phyloP scores from a whole-genome alignment of 2,797 vertebrate genomes.

The Vespertilio murinus region DNA sequence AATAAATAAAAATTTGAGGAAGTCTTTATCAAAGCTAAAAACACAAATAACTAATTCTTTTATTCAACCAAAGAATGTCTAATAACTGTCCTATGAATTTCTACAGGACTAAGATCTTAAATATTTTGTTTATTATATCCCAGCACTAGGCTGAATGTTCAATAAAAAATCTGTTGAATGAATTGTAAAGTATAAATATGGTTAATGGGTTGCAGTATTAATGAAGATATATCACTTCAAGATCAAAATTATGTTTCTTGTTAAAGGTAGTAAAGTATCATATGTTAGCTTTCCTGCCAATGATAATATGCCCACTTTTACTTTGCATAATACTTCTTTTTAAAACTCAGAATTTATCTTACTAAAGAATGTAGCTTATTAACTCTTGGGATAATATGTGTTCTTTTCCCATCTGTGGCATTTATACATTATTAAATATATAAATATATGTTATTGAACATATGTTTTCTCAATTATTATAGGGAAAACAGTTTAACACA shows the following conservation, averaged over 20 bases:
- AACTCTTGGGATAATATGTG: background rate
- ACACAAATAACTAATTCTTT: background rate
- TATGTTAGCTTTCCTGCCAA: background rate
- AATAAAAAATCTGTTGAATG: background rate
- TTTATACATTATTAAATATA: background rate
- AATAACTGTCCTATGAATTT: background rate
- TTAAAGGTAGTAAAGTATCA: background rate
- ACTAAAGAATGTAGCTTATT: background rate
- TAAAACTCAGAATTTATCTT: background rate
- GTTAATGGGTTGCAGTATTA: background rate
- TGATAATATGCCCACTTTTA: background rate
- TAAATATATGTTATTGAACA: background rate
- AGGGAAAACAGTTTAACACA: background rate
- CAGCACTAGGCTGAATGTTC: background rate
- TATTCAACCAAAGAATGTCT: background rate
- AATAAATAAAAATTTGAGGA: background rate
- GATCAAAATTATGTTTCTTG: constrained; percentile 21
- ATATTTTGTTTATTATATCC: background rate
- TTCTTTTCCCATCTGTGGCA: background rate
- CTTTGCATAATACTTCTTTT: background rate
- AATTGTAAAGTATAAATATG: background rate
- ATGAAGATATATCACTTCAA: background rate
- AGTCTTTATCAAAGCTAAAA: background rate
- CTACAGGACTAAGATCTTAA: background rate
- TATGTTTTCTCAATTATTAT: background rate